These are phyloP conservation scores for Paradoxurus hermaphroditus DNA, from an alignment of 2,113 vertebrate species.

Conservation along the genomic window DNA sequence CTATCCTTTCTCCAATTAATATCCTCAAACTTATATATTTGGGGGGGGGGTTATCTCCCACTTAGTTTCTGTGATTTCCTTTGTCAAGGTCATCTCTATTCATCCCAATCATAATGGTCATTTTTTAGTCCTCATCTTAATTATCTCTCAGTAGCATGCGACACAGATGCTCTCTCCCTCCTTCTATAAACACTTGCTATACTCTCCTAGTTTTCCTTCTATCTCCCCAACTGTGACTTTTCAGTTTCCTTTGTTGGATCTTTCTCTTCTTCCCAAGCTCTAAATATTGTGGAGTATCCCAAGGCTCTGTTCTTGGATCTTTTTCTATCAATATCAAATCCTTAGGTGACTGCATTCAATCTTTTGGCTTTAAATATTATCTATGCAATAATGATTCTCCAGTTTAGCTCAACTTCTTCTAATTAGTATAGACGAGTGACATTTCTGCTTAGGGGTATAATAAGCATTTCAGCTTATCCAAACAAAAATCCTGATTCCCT, in stretches of 20 bases:
- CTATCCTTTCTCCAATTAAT: background rate
- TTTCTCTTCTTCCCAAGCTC: background rate
- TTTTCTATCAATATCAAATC: constrained; percentile 5
- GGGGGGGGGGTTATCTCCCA: background rate
- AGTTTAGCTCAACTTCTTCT: background rate
- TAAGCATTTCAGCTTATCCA: background rate
- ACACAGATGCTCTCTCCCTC: background rate
- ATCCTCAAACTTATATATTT: background rate
- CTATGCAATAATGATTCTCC: background rate
- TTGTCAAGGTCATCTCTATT: background rate
- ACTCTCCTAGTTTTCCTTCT: background rate
- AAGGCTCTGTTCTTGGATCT: background rate
- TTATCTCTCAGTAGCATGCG: background rate
- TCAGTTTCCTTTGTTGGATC: background rate
- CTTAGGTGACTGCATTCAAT: background rate
- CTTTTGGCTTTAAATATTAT: background rate
- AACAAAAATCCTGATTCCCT: background rate
- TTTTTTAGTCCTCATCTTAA: background rate
- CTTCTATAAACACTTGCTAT: background rate
- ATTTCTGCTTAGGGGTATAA: background rate
- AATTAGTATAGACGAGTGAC: background rate
- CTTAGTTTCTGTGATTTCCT: background rate
- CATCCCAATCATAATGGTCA: background rate
- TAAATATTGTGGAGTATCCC: background rate
- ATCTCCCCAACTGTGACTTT: constrained; percentile 12